phyloP scores from a whole-genome alignment of 2,113 vertebrate species.

The Mastomys natalensis region DNA sequence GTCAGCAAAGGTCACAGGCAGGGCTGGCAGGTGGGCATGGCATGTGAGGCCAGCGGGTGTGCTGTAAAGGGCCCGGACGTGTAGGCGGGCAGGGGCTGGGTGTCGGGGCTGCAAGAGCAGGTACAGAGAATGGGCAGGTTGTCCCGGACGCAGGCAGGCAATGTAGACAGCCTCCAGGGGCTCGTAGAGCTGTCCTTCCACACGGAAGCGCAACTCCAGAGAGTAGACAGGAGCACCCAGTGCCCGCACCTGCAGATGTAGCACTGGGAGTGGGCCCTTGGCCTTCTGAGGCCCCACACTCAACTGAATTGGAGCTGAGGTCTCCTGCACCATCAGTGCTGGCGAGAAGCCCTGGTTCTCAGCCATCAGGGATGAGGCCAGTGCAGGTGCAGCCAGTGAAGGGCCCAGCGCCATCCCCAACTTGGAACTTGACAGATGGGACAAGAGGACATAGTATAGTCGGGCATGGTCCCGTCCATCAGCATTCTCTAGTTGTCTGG shows the following conservation, averaged over 20 bases:
- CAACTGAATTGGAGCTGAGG: conserved; percentile 82
- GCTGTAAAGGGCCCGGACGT: conserved; percentile 88
- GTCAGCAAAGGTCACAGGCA: conserved; percentile 88
- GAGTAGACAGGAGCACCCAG: conserved; percentile 87
- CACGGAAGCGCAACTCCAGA: conserved; percentile 89
- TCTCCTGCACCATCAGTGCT: conserved; percentile 86
- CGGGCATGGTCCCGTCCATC: conserved; percentile 92
- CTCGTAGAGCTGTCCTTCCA: conserved; percentile 85
- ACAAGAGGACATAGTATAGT: conserved; percentile 93
- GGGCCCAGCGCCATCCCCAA: conserved; percentile 83
- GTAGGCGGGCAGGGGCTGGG: conserved; percentile 87
- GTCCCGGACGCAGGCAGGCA: conserved; percentile 86
- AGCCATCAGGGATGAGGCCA: conserved; percentile 88
- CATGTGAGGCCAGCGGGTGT: conserved; percentile 88
- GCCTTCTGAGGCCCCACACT: background rate
- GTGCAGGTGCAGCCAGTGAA: conserved; percentile 84
- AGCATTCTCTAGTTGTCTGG: conserved; percentile 86
- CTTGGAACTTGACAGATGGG: conserved; percentile 90
- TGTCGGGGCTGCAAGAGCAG: conserved; percentile 87
- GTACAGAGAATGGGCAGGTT: conserved; percentile 77
- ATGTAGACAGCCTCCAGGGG: conserved; percentile 87
- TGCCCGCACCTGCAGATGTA: conserved; percentile 79
- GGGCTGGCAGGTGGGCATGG: conserved; percentile 85
- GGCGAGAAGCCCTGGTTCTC: conserved; percentile 90
- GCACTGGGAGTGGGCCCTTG: fast-evolving